Percentiles rank a stretch among this genome's conserved stretches.
phyloP scores from a whole-genome alignment of 2,888 invertebrate genomes.

The Pachydiplax longipennis region DNA sequence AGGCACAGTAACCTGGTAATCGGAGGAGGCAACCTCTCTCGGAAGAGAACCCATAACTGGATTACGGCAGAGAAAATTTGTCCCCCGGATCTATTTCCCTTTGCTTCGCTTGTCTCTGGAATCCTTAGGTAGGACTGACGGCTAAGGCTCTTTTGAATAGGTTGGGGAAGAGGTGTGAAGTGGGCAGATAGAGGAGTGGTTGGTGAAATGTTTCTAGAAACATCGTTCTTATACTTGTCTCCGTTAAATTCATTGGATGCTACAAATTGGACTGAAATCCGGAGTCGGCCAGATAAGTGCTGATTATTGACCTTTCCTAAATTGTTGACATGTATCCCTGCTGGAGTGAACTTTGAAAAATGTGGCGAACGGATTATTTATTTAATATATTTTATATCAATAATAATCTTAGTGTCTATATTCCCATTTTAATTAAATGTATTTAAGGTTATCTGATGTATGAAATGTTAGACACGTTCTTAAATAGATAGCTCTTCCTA shows the following conservation, averaged over 20 bases:
- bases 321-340: too few relatives aligned
- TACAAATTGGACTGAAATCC: background rate
- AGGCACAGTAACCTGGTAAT: constrained; percentile 41
- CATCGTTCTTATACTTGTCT: constrained; percentile 3
- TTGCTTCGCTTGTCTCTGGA: constrained; percentile 39
- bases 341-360: too few relatives aligned
- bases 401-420: too few relatives aligned
- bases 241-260: background rate
- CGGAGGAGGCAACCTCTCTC: constrained; percentile 6
- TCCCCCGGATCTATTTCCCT: constrained; percentile 40
- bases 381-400: too few relatives aligned
- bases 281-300: too few relatives aligned
- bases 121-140: constrained; percentile 31
- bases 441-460: too few relatives aligned
- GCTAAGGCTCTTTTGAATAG: background rate
- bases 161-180: constrained; percentile 14
- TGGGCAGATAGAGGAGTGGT: background rate
- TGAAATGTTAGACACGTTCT: too few relatives aligned
- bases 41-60: constrained; percentile 19
- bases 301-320: too few relatives aligned
- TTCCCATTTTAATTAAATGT: too few relatives aligned
- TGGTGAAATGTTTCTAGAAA: background rate
- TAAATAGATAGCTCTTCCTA: too few relatives aligned
- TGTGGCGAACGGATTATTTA: too few relatives aligned
- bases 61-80: constrained; percentile 36